Evolutionary conservation across 2,888 invertebrate species (phyloP).

Genomic region (Xanthorhoe spadicearia): DNA sequence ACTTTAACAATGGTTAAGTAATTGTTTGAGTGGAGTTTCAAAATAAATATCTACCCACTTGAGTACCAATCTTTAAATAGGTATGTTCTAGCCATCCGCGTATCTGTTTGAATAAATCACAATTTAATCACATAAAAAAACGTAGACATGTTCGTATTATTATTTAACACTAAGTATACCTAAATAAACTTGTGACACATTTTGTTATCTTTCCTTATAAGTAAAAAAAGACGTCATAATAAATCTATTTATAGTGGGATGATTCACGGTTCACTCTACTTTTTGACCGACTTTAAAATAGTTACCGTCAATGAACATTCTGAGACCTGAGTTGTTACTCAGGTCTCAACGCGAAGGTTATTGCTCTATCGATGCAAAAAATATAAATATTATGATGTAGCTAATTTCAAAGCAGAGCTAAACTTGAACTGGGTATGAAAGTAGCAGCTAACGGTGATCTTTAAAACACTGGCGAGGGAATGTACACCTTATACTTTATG

Average conservation of each 20-base stretch:
- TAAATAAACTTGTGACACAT: too few species aligned
- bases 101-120: too few species aligned
- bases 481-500: constrained; percentile 20
- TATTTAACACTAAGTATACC: too few species aligned
- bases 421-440: constrained; percentile 41
- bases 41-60: too few species aligned
- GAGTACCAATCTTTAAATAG: too few species aligned
- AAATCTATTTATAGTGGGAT: neutral
- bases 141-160: too few species aligned
- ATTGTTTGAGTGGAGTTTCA: too few species aligned
- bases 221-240: too few species aligned
- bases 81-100: too few species aligned
- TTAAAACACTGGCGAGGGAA: constrained; percentile 16
- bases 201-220: too few species aligned
- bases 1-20: too few species aligned
- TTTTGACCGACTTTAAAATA: neutral
- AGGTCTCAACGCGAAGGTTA: constrained; percentile 38
- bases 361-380: constrained; percentile 34
- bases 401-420: constrained; percentile 31
- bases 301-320: neutral
- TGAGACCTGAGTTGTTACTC: constrained; percentile 12
- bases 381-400: constrained; percentile 39
- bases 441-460: constrained; percentile 42
- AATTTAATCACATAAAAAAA: too few species aligned
- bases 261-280: neutral